These are phyloP conservation scores for Orius insidiosus DNA, from an alignment of 1,140 invertebrate species.

Conservation along the genomic window DNA sequence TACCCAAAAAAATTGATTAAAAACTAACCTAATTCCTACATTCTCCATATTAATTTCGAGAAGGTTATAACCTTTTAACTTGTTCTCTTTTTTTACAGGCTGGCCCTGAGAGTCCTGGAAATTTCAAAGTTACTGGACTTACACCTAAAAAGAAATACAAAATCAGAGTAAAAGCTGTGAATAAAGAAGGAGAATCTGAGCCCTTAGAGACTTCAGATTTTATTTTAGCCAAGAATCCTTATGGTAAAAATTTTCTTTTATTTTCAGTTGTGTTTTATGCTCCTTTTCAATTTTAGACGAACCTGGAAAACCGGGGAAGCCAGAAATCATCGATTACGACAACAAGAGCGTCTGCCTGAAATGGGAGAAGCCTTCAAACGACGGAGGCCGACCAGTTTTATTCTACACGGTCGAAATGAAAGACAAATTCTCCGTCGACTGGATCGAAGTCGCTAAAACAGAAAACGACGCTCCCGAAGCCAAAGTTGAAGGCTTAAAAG, in stretches of 20 bases:
- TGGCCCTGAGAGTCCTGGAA: slow-evolving; percentile 39
- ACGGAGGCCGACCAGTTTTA: slow-evolving; percentile 87
- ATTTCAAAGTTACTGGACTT: slow-evolving; percentile 78
- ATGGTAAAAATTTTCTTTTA: slow-evolving; percentile 44
- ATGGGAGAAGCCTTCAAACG: slow-evolving; percentile 76
- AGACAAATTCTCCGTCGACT: slow-evolving; percentile 80
- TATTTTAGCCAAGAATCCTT: slow-evolving; percentile 89
- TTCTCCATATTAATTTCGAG: no score
- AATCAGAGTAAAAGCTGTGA: slow-evolving; percentile 93
- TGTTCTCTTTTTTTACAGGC: slow-evolving; percentile 21
- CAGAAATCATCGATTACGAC: slow-evolving; percentile 85
- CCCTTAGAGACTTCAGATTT: slow-evolving; percentile 78
- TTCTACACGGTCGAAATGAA: slow-evolving; percentile 93
- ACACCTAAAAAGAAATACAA: slow-evolving; percentile 97
- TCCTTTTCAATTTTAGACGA: slow-evolving; percentile 40
- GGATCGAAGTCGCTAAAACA: slow-evolving; percentile 73
- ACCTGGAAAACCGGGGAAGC: slow-evolving; percentile 73
- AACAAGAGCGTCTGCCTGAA: slow-evolving; percentile 75
- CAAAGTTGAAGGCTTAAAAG: slow-evolving; percentile 74
- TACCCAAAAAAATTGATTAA: no score
- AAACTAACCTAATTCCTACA: no score
- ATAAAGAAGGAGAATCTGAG: slow-evolving; percentile 96
- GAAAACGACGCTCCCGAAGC: slow-evolving; percentile 55
- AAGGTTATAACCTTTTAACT: no score
- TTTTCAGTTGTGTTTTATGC: background rate